A percentile compares a stretch with the other conserved stretches of the same genome.
Evolutionary conservation across 2,113 vertebrate species (phyloP).

Genomic region (Formicarius rufipectus): DNA sequence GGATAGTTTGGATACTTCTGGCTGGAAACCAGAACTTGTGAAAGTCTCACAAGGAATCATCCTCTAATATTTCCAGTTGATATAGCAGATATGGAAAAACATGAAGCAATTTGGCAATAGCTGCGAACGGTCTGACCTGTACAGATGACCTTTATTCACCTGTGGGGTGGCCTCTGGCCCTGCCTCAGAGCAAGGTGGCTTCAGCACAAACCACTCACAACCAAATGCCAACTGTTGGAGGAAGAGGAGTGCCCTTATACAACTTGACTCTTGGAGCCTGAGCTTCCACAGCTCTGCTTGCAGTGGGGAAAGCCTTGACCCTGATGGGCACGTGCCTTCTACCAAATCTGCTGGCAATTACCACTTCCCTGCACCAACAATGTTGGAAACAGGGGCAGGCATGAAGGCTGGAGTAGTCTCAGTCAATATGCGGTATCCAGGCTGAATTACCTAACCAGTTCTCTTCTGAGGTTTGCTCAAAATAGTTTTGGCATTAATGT

Average conservation of each 20-base stretch:
- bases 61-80: neutral
- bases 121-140: neutral
- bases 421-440: neutral
- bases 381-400: neutral
- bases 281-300: neutral
- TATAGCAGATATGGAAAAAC: neutral
- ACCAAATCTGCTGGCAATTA: neutral
- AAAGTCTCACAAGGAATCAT: neutral
- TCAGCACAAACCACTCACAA: neutral
- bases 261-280: neutral
- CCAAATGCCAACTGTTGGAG: neutral
- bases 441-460: neutral
- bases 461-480: neutral
- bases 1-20: neutral
- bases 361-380: neutral
- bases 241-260: neutral
- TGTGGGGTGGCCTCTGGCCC: neutral
- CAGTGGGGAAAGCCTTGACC: neutral
- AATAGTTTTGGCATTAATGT: neutral
- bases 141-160: neutral
- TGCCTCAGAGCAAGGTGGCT: neutral
- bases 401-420: neutral
- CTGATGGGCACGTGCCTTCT: accelerated
- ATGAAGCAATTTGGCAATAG: neutral
- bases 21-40: neutral